Evolutionary conservation across 2,113 vertebrate species (phyloP), one percentile per base, ranked within the genome.

Genomic region (Struthidea cinerea): DNA sequence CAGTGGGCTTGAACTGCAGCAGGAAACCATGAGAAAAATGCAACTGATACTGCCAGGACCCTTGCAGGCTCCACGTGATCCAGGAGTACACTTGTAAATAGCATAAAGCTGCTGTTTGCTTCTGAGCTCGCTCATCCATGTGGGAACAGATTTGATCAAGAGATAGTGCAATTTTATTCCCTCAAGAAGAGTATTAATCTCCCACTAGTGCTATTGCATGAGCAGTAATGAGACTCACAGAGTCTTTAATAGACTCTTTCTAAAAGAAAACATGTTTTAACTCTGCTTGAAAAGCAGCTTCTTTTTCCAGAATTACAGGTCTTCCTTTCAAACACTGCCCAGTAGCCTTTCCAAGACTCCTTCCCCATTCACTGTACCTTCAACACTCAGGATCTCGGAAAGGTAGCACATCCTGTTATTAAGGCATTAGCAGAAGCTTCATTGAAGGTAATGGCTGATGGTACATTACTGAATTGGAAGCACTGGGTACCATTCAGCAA

Each of bases 111-210:
- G 83, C 21, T 78, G 28, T 68, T 86, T 92, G 73, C 60, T 96
- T 80, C 71, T 84, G 77, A 86, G 64, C 49, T 79, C 11, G 0
- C 47, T 28, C 0, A 0, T 90, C 71, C 80, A 64, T 9, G 16
- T 84, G 83, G 64, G 60, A 92, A 96, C 41, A 94, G 64, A 83
- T 75, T 81, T 94, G 52, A 68, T 94, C 89, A 75, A 60, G 50
- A 91, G 85, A 78, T 59, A 74, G 1, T 86, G 71, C 55, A 55
- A 24, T 87, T 95, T 90, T 88, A 84, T 75, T 90, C 49, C 56
- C 61, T 74, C 80, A 61, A 76, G 18, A 46, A 71, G 46, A 83
- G 50, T 60, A 69, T 57, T 79, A 50, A 73, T 80, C 59, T 95
- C 79, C 87, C 59, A 56, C 24, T 71, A 32, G 44, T 60, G 60